Evolutionary conservation across 2,797 vertebrate genomes (phyloP).

Genomic region (Sciurus carolinensis): DNA sequence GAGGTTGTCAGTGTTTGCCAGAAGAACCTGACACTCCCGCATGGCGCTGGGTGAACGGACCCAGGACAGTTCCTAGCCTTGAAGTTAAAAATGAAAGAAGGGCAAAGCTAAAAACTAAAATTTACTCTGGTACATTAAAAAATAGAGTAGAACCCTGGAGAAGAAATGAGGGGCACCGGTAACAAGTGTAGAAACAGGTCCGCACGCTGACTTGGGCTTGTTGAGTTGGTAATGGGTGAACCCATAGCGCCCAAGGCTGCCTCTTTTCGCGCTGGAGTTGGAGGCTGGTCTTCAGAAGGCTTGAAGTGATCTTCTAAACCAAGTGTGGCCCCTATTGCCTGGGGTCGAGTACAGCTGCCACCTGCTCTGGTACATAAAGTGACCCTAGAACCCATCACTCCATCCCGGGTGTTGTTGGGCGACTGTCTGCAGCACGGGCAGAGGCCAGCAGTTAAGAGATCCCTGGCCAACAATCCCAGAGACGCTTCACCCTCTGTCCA

Average conservation of each 20-base stretch:
- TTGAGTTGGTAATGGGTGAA: neutral
- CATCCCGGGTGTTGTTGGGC: rapidly evolving
- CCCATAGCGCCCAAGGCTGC: neutral
- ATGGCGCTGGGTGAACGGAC: neutral
- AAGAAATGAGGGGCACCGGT: neutral
- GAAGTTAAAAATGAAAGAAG: neutral
- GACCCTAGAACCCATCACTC: neutral
- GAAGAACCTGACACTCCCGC: no score
- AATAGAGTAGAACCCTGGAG: no score
- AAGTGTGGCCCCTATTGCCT: rapidly evolving
- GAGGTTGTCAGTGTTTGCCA: no score
- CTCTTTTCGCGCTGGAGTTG: neutral
- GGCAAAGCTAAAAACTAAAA: neutral
- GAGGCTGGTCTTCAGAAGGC: neutral
- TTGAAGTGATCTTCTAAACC: neutral
- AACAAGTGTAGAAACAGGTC: no score
- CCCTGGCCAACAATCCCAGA: neutral
- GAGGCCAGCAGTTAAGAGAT: rapidly evolving
- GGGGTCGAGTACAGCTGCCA: neutral
- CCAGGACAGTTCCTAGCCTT: neutral
- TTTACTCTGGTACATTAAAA: neutral
- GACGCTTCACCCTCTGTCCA: rapidly evolving
- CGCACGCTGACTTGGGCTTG: no score
- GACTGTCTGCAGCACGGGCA: no score
- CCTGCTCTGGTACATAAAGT: no score